Evolutionary conservation across 2,113 vertebrate species (phyloP).

Genomic region (Cheilinus undulatus): DNA sequence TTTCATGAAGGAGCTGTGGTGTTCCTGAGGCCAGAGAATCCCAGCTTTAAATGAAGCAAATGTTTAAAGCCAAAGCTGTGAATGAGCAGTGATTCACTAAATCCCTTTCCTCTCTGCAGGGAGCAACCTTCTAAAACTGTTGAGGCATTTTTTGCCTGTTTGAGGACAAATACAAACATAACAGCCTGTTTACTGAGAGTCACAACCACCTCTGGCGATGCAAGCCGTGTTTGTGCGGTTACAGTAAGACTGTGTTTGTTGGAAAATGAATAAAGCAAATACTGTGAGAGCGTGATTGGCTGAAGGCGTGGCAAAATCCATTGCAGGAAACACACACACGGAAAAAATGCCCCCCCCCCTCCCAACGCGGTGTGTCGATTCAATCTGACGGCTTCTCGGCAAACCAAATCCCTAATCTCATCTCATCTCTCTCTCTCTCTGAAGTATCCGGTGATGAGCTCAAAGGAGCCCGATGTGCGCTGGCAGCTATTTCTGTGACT

Average conservation of each 20-base stretch:
- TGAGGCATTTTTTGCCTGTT: slow-evolving; percentile 24
- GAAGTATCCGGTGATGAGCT: slow-evolving; percentile 73
- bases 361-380: slow-evolving; percentile 57
- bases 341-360: neutral
- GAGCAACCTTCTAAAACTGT: slow-evolving; percentile 49
- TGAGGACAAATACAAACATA: slow-evolving; percentile 44
- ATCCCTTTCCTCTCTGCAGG: slow-evolving; percentile 36
- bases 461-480: slow-evolving; percentile 62
- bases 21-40: too few species aligned
- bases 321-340: neutral
- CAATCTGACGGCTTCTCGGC: slow-evolving; percentile 60
- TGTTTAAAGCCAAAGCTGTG: neutral
- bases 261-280: slow-evolving; percentile 56
- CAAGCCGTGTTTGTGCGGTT: neutral
- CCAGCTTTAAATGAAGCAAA: neutral
- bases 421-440: slow-evolving; percentile 63
- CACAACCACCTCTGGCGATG: slow-evolving; percentile 42
- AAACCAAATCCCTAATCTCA: slow-evolving; percentile 75
- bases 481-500: slow-evolving; percentile 65
- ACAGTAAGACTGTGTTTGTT: slow-evolving; percentile 25
- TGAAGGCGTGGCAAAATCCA: slow-evolving; percentile 31
- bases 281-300: slow-evolving; percentile 55
- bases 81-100: slow-evolving; percentile 18
- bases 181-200: slow-evolving; percentile 56
- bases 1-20: too few species aligned